Evolutionary conservation across 2,113 vertebrate genomes (phyloP), one percentile per base, ranked within the genome.

Genomic region (Oceanodroma tethys): DNA sequence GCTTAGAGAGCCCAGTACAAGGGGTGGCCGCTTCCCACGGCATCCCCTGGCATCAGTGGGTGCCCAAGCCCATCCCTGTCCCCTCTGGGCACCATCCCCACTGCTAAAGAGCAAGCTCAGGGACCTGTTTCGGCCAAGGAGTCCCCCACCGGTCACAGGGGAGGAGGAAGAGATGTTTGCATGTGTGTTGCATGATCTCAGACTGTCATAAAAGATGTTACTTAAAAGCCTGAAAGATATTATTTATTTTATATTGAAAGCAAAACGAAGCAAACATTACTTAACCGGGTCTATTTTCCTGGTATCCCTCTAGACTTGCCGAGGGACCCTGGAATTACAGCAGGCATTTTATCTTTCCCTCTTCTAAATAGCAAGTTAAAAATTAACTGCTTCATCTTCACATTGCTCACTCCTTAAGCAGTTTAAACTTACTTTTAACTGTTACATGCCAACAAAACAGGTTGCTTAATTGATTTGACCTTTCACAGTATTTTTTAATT

Each of bases 381-480:
- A 93, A 96, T 96, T 94, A 95, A 97, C 95, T 73, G 96, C 94
- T 96, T 94, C 96, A 84, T 98, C 97, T 96, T 98, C 96, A 36
- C 84, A 95, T 86, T 91, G 93, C 97, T 98, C 95, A 93, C 97
- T 98, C 98, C 98, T 98, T 98, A 97, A 98, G 98, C 97, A 98
- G 98, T 98, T 99, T 98, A 98, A 99, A 99, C 99, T 99, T 98
- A 98, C 98, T 99, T 98, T 99, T 99, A 99, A 99, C 99, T 98
- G 99, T 99, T 99, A 99, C 98, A 99, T 99, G 99, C 99, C 99
- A 99, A 98, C 99, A 98, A 99, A 98, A 98, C 99, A 98, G 99
- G 99, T 99, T 99, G 98, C 99, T 99, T 99, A 99, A 99, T 99
- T 99, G 99, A 99, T 99, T 99, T 99, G 99, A 99, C 99, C 99